A percentile compares a stretch with the other conserved stretches of the same genome.
Conservation (phyloP, 1,140 invertebrate genomes). For the Drosophila dunni region DNA sequence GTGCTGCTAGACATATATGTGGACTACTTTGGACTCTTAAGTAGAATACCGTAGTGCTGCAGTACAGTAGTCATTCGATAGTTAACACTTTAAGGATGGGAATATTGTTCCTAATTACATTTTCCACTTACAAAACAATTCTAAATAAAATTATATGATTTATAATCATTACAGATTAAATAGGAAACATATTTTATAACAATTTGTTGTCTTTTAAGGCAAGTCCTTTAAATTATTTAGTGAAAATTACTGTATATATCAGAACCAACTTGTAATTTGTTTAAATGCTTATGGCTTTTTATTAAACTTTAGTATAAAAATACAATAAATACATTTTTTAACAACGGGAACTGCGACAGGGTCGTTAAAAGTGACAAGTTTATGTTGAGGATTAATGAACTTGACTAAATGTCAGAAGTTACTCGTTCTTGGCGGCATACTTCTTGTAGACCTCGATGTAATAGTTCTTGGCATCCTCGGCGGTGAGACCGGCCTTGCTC, state of each 20-base stretch:
- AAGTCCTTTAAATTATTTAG: background rate
- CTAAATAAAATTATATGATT: no score
- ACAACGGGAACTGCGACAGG: slow-evolving; percentile 25
- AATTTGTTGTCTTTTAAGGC: no score
- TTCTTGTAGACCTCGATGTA: slow-evolving; percentile 92
- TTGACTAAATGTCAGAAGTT: slow-evolving; percentile 44
- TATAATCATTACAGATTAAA: no score
- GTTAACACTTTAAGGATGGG: no score
- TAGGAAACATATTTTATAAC: no score
- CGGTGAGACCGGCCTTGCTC: slow-evolving; percentile 90
- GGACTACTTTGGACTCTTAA: no score
- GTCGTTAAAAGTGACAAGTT: slow-evolving; percentile 3
- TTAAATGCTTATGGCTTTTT: slow-evolving; percentile 38
- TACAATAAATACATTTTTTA: slow-evolving; percentile 53
- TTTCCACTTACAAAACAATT: no score
- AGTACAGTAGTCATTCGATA: no score
- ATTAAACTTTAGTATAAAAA: slow-evolving; percentile 49
- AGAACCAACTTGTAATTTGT: background rate
- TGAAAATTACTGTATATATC: background rate
- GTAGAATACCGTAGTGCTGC: no score
- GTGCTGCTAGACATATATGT: no score
- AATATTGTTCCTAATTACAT: no score
- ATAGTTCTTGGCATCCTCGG: slow-evolving; percentile 92
- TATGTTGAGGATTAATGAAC: background rate
- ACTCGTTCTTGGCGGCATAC: slow-evolving; percentile 85